phyloP scores from a whole-genome alignment of 2,888 invertebrate species.

The Alentia gelatinosa region DNA sequence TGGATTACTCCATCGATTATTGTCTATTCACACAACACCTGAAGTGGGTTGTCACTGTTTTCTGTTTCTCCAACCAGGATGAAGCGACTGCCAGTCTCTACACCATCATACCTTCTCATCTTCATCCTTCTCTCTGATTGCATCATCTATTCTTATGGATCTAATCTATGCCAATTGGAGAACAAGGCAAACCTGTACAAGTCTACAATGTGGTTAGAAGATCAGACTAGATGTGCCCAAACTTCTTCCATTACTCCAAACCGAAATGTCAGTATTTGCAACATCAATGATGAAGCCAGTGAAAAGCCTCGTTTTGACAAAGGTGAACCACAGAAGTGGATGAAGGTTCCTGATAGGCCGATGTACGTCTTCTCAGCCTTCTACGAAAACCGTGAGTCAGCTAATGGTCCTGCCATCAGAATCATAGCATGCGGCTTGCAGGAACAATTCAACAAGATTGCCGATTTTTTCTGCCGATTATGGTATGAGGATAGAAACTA shows the following conservation, averaged over 20 bases:
- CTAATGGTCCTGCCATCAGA: constrained; percentile 60
- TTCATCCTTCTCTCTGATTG: no score
- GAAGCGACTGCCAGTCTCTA: no score
- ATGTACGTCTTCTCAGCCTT: constrained; percentile 63
- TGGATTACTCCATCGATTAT: no score
- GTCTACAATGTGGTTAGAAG: no score
- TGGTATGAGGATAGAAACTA: constrained; percentile 58
- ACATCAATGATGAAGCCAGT: neutral
- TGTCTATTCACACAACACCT: no score
- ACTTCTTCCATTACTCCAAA: neutral
- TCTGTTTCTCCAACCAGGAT: no score
- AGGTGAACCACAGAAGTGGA: constrained; percentile 60
- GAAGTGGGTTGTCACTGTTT: no score
- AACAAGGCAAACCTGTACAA: no score
- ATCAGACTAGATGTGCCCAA: no score
- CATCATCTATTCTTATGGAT: no score
- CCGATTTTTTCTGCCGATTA: constrained; percentile 60
- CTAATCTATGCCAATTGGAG: no score
- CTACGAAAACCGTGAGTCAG: constrained; percentile 52
- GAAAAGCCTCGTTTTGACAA: neutral
- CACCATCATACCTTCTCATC: no score
- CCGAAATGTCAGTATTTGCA: neutral
- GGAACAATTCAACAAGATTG: constrained; percentile 57
- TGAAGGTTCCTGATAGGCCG: constrained; percentile 54
- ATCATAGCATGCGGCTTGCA: constrained; percentile 62